Conservation (phyloP, 1,140 invertebrate species). For the Odontomachus brunneus region DNA sequence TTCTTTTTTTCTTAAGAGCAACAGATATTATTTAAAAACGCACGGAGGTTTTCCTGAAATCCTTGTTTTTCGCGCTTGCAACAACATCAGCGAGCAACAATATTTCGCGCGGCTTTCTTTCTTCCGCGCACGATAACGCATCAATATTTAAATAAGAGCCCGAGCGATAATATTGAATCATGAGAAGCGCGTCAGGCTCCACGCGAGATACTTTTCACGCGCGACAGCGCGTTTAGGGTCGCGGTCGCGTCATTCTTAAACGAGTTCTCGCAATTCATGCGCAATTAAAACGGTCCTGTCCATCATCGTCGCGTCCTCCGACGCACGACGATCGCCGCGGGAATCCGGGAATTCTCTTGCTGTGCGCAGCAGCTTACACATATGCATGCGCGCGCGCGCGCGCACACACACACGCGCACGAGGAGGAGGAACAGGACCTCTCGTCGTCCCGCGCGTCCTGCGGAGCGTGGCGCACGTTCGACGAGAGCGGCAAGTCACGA, state of each 20-base stretch:
- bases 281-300: constrained; percentile 29
- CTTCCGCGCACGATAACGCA: neutral
- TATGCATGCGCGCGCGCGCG: too few relatives aligned
- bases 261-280: constrained; percentile 23
- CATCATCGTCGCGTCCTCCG: constrained; percentile 46
- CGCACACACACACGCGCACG: too few relatives aligned
- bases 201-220: neutral
- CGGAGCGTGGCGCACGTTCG: constrained; percentile 56
- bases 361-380: too few relatives aligned
- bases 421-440: neutral
- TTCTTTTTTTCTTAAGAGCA: too few relatives aligned
- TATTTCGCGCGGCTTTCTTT: neutral
- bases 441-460: constrained; percentile 6
- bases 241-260: neutral
- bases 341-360: constrained; percentile 41
- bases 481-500: constrained; percentile 39
- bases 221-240: neutral
- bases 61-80: neutral
- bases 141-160: neutral
- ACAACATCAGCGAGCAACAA: neutral
- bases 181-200: neutral
- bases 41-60: neutral
- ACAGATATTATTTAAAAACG: too few relatives aligned
- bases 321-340: constrained; percentile 32
- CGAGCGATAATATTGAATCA: neutral